phyloP scores from a whole-genome alignment of 2,888 invertebrate genomes.

The Myopa tessellatipennis region DNA sequence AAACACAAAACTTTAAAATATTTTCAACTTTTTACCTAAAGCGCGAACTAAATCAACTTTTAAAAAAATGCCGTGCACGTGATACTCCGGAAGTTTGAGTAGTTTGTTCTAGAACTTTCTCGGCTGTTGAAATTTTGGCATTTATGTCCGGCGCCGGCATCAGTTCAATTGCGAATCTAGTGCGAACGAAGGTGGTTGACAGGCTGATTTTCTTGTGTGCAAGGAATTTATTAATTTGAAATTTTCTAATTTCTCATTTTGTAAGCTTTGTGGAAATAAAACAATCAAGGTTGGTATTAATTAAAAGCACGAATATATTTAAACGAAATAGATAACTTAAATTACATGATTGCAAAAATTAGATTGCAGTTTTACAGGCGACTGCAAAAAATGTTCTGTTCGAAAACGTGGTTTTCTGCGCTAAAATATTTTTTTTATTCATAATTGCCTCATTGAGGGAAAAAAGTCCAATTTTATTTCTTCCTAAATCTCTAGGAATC shows the following conservation, averaged over 20 bases:
- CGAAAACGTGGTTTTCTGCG: conserved; percentile 59
- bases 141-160: conserved; percentile 54
- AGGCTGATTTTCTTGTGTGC: conserved; percentile 48
- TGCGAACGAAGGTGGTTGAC: conserved; percentile 42
- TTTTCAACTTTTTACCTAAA: background rate
- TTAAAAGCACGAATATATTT: no score
- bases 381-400: no score
- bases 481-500: conserved; percentile 24
- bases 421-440: no score
- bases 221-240: conserved; percentile 50
- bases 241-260: conserved; percentile 46
- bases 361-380: conserved; percentile 69
- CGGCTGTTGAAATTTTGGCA: conserved; percentile 53
- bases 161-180: conserved; percentile 57
- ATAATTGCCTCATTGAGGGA: background rate
- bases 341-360: conserved; percentile 61
- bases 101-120: conserved; percentile 59
- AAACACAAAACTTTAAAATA: background rate
- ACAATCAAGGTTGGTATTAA: conserved; percentile 55
- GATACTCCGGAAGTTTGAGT: conserved; percentile 49
- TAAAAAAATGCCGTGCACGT: conserved; percentile 30
- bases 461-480: background rate
- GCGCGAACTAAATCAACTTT: background rate
- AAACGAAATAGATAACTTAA: no score
- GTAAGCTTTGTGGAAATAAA: conserved; percentile 48